Evolutionary conservation across 1,140 invertebrate species (phyloP).

Genomic region (Acromyrmex heyeri): DNA sequence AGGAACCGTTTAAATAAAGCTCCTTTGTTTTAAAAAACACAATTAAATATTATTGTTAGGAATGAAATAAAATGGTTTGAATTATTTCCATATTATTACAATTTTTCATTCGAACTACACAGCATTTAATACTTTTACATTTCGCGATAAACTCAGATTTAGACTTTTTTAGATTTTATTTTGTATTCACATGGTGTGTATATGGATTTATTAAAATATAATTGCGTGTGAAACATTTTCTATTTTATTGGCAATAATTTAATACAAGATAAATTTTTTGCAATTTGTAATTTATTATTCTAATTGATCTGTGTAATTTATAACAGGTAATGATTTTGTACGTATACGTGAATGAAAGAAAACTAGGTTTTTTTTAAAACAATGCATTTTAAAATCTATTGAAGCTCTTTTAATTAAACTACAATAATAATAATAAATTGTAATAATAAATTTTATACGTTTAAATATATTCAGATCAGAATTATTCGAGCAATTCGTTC

Average conservation of each 20-base stretch:
- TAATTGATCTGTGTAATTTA: not conserved
- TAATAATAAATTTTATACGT: not conserved
- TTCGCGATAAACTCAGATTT: not conserved
- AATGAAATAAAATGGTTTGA: not conserved
- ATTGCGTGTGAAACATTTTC: not conserved
- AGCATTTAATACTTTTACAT: not conserved
- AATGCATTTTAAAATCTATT: not conserved
- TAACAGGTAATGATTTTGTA: not conserved
- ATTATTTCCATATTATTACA: not conserved
- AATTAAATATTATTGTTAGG: not conserved
- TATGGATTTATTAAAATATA: too few species aligned
- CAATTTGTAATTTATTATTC: not conserved
- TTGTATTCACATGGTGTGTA: too few species aligned
- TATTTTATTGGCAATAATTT: not conserved
- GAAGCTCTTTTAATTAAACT: not conserved
- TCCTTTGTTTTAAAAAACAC: not conserved
- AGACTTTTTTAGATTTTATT: not conserved
- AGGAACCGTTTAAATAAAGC: constrained; percentile 1
- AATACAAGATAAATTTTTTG: not conserved
- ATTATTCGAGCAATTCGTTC: not conserved
- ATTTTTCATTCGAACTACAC: not conserved
- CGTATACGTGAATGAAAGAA: not conserved
- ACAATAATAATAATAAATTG: not conserved
- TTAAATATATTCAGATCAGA: constrained; percentile 9
- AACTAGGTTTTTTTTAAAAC: not conserved